phyloP scores from a whole-genome alignment of 2,113 vertebrate species.

The Chaenogobius annularis region DNA sequence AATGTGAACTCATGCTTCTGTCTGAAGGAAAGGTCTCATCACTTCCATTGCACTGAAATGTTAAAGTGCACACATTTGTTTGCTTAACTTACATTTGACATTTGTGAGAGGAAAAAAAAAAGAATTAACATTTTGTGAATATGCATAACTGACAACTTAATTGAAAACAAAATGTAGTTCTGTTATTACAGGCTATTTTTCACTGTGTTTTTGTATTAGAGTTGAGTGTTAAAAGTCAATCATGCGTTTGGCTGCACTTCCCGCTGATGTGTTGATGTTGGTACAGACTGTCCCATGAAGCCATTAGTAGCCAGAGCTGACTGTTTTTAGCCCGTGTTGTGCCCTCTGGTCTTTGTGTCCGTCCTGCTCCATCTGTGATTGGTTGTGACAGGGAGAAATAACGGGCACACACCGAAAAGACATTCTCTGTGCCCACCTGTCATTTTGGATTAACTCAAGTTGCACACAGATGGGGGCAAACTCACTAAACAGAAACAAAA shows the following conservation, averaged over 20 bases:
- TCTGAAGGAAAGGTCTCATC: background rate
- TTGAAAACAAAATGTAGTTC: background rate
- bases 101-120: too few relatives aligned
- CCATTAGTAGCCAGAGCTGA: conserved; percentile 47
- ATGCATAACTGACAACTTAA: background rate
- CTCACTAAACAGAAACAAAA: conserved; percentile 12
- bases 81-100: background rate
- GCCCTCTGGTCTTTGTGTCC: conserved; percentile 69
- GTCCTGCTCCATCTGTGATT: conserved; percentile 68
- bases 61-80: background rate
- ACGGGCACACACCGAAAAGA: conserved; percentile 58
- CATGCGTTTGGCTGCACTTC: conserved; percentile 59
- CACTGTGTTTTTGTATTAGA: background rate
- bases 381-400: conserved; percentile 68
- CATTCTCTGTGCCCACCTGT: conserved; percentile 73
- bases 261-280: conserved; percentile 50
- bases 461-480: conserved; percentile 19
- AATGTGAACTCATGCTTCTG: conserved; percentile 13
- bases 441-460: conserved; percentile 62
- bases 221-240: conserved; percentile 48
- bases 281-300: conserved; percentile 56
- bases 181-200: background rate
- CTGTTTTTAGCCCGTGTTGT: conserved; percentile 45
- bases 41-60: background rate
- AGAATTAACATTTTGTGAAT: background rate